phyloP scores from a whole-genome alignment of 2,113 vertebrate species.

The Ceyx cyanopectus region DNA sequence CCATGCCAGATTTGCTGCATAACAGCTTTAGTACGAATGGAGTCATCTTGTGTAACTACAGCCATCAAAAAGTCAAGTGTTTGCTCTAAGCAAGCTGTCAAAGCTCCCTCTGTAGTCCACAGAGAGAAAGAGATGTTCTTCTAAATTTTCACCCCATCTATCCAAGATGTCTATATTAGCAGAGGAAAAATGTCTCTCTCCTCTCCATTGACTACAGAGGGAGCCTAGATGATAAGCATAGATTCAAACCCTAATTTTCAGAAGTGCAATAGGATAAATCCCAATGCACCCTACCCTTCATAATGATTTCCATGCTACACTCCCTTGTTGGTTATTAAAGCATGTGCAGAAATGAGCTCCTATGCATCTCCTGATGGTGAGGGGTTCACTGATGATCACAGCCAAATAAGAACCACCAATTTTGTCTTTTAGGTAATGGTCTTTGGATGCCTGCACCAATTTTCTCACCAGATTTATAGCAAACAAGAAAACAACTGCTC shows the following conservation, averaged over 20 bases:
- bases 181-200: background rate
- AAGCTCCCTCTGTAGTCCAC: background rate
- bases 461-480: background rate
- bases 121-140: background rate
- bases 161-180: background rate
- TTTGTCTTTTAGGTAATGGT: background rate
- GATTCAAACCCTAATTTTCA: background rate
- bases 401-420: background rate
- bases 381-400: background rate
- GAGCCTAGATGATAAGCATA: background rate
- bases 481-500: background rate
- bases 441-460: background rate
- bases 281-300: background rate
- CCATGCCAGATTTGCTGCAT: background rate
- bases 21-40: background rate
- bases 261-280: background rate
- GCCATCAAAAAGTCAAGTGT: background rate
- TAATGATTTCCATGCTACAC: background rate
- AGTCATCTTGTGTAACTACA: background rate
- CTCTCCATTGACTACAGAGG: background rate
- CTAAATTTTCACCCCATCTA: background rate
- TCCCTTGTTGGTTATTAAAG: background rate
- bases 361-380: background rate
- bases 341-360: fast-evolving
- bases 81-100: background rate